Conservation (phyloP, 2,113 vertebrate genomes). For the Mesocricetus auratus region DNA sequence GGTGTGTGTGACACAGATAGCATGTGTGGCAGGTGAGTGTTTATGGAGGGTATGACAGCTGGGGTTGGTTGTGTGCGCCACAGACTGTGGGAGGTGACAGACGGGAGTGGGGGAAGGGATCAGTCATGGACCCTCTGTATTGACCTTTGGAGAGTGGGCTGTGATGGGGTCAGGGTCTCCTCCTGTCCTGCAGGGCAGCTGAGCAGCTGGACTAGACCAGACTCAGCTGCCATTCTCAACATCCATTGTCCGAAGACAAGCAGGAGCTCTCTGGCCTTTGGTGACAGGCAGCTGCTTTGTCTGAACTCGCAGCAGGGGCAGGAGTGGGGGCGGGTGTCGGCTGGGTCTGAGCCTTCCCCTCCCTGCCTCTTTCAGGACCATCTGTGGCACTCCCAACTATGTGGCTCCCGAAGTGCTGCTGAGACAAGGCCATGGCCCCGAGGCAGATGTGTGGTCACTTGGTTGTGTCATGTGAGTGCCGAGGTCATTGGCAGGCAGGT, state of each 20-base stretch:
- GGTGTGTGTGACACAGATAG: constrained; percentile 35
- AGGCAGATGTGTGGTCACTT: constrained; percentile 97
- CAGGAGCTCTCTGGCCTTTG: constrained; percentile 73
- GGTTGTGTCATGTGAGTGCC: constrained; percentile 98
- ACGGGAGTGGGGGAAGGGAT: constrained; percentile 42
- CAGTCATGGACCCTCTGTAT: not conserved
- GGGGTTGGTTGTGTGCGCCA: constrained; percentile 57
- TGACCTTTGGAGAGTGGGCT: constrained; percentile 32
- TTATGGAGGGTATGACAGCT: constrained; percentile 60
- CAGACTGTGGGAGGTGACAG: constrained; percentile 66
- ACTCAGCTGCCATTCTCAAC: constrained; percentile 54
- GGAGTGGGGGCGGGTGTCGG: constrained; percentile 37
- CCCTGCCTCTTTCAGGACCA: constrained; percentile 90
- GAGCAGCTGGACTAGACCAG: constrained; percentile 65
- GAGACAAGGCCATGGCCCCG: constrained; percentile 96
- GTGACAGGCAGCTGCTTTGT: constrained; percentile 82
- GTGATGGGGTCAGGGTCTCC: constrained; percentile 30
- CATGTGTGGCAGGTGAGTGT: constrained; percentile 53
- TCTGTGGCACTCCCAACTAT: constrained; percentile 99
- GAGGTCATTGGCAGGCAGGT: not conserved
- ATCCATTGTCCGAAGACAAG: constrained; percentile 81
- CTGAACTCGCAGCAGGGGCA: constrained; percentile 72
- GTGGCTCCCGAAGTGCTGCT: constrained; percentile 98
- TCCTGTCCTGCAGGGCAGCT: constrained; percentile 18
- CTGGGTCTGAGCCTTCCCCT: constrained; percentile 46